Percentiles rank a stretch among this genome's conserved stretches.
These are phyloP conservation scores for Neosilurus mollespiculum DNA, from an alignment of 2,797 vertebrate genomes.

Conservation along the genomic window DNA sequence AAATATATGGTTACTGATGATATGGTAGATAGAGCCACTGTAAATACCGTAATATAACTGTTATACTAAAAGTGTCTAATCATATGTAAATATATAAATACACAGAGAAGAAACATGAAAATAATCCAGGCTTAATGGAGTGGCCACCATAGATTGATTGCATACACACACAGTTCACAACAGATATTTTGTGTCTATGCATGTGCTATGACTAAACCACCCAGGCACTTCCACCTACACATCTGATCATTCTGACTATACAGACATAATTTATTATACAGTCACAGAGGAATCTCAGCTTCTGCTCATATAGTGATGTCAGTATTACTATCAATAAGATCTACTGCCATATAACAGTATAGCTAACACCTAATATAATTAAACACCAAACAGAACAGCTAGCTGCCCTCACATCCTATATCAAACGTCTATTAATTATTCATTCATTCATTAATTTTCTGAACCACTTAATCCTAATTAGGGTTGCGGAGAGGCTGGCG, in stretches of 20 bases:
- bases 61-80: not conserved
- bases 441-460: too few species aligned
- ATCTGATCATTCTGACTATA: slow-evolving; percentile 37
- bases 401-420: not conserved
- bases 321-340: slow-evolving; percentile 1
- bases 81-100: not conserved
- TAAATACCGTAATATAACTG: too few species aligned
- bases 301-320: slow-evolving; percentile 22
- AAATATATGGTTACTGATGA: not conserved
- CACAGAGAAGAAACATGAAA: not conserved
- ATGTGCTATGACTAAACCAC: slow-evolving; percentile 47
- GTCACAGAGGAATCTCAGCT: slow-evolving; percentile 10
- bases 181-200: slow-evolving; percentile 40
- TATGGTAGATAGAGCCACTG: not conserved
- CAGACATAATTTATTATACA: slow-evolving; percentile 36
- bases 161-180: slow-evolving; percentile 11
- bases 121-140: not conserved
- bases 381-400: not conserved
- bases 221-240: slow-evolving; percentile 48
- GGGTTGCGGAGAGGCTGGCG: too few species aligned
- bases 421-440: not conserved
- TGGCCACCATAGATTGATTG: slow-evolving; percentile 10
- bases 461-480: too few species aligned
- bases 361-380: not conserved
- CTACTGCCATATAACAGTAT: not conserved